phyloP scores from a whole-genome alignment of 2,113 vertebrate species.

The Gadus macrocephalus region DNA sequence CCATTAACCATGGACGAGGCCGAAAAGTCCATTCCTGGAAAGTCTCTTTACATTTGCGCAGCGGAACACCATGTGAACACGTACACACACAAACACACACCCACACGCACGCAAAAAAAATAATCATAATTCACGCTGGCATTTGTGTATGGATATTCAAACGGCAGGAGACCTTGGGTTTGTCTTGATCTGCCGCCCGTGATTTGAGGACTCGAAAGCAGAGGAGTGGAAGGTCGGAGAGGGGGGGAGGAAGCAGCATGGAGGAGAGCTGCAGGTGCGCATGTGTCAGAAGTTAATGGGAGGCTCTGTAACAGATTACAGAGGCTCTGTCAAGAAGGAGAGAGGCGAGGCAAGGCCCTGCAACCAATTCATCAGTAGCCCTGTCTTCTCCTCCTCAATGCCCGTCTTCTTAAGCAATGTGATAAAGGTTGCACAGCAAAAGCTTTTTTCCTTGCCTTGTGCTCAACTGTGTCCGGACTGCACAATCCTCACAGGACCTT shows the following conservation, averaged over 20 bases:
- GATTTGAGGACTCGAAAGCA: slow-evolving; percentile 1
- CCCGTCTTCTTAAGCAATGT: slow-evolving; percentile 66
- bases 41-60: no score
- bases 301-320: slow-evolving; percentile 73
- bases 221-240: slow-evolving; percentile 35
- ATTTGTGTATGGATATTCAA: slow-evolving; percentile 22
- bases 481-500: slow-evolving; percentile 50
- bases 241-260: slow-evolving; percentile 50
- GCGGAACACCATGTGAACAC: no score
- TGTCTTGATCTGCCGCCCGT: slow-evolving; percentile 7
- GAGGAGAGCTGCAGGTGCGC: slow-evolving; percentile 55
- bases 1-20: no score
- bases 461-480: slow-evolving; percentile 64
- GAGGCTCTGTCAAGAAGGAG: slow-evolving; percentile 62
- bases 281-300: slow-evolving; percentile 69
- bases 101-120: no score
- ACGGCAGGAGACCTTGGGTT: slow-evolving; percentile 19
- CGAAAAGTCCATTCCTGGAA: no score
- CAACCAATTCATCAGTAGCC: slow-evolving; percentile 67
- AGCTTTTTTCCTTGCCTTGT: slow-evolving; percentile 53
- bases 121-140: background rate
- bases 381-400: slow-evolving; percentile 63
- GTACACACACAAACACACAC: no score
- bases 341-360: slow-evolving; percentile 61
- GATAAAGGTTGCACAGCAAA: slow-evolving; percentile 70